Evolutionary conservation across 2,113 vertebrate species (phyloP).

Genomic region (Ceratotherium simum): DNA sequence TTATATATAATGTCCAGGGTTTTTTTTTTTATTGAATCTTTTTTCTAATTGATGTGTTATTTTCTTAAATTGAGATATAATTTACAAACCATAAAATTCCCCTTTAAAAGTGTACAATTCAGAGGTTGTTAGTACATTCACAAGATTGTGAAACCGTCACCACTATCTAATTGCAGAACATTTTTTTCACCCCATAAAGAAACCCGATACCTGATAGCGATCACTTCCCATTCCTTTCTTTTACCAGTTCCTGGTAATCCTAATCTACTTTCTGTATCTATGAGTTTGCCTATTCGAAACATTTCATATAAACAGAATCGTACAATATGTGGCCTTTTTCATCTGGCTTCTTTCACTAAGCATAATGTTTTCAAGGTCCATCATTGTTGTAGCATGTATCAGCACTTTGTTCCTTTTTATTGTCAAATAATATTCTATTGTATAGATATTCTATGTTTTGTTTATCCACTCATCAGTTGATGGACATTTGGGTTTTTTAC

Average conservation of each 20-base stretch:
- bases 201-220: not conserved
- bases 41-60: not conserved
- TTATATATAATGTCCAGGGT: not conserved
- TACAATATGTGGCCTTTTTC: not conserved
- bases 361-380: not conserved
- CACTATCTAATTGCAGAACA: not conserved
- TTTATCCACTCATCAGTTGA: not conserved
- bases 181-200: not conserved
- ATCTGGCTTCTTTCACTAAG: not conserved
- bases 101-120: not conserved
- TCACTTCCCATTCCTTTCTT: not conserved
- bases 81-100: not conserved
- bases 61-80: not conserved
- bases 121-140: not conserved
- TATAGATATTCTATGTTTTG: not conserved
- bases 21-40: not conserved
- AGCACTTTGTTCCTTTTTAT: not conserved
- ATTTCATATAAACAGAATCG: not conserved
- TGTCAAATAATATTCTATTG: conserved; percentile 17
- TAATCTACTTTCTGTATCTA: not conserved
- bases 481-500: not conserved
- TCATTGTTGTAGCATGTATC: not conserved
- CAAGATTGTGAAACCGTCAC: not conserved
- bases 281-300: not conserved
- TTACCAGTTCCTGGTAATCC: not conserved